These are phyloP conservation scores for Ylistrum balloti DNA, from an alignment of 1,140 invertebrate genomes.

Conservation along the genomic window DNA sequence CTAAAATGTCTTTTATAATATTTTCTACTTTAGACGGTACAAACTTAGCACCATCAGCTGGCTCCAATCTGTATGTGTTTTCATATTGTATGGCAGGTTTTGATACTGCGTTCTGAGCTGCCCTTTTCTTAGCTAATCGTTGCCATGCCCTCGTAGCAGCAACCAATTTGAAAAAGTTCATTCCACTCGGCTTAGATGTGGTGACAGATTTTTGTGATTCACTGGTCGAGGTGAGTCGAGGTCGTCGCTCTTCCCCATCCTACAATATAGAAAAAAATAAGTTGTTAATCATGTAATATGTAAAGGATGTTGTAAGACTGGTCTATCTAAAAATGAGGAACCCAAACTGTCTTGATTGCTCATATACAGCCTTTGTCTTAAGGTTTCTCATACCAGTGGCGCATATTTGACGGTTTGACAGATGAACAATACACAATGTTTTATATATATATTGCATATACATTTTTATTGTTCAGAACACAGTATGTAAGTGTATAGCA, in stretches of 20 bases:
- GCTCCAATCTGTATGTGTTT: slow-evolving; percentile 73
- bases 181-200: slow-evolving; percentile 42
- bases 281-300: too few species aligned
- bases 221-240: slow-evolving; percentile 45
- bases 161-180: slow-evolving; percentile 68
- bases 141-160: slow-evolving; percentile 70
- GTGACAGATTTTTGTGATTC: slow-evolving; percentile 29
- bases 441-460: too few species aligned
- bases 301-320: too few species aligned
- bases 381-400: too few species aligned
- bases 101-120: neutral
- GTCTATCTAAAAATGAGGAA: too few species aligned
- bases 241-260: slow-evolving; percentile 29
- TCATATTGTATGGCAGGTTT: slow-evolving; percentile 60
- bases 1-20: slow-evolving; percentile 62
- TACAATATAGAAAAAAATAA: neutral
- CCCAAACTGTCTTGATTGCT: too few species aligned
- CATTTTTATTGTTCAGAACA: too few species aligned
- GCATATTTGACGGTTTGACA: too few species aligned
- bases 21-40: slow-evolving; percentile 62
- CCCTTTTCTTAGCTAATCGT: slow-evolving; percentile 60
- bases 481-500: too few species aligned
- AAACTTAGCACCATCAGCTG: slow-evolving; percentile 63
- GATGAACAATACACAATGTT: too few species aligned
- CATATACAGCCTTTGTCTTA: too few species aligned